Evolutionary conservation across 2,113 vertebrate genomes (phyloP).

Genomic region (Kryptolebias marmoratus): DNA sequence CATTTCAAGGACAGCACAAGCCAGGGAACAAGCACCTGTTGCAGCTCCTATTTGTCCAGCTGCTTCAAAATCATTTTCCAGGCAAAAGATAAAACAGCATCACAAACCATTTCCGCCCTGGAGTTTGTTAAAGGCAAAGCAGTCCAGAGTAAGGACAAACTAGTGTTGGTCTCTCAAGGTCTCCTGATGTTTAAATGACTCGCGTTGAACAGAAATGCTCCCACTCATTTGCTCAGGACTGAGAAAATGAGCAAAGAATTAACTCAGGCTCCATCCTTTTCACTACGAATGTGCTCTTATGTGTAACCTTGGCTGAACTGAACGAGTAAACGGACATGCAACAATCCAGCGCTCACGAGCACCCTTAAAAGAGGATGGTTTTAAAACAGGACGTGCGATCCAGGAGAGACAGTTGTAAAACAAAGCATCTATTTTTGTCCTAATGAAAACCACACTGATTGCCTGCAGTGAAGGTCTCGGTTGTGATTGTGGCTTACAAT

Average conservation of each 20-base stretch:
- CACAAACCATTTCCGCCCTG: conserved; percentile 14
- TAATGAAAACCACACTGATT: conserved; percentile 50
- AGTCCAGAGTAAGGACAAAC: conserved; percentile 23
- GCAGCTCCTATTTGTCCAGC: conserved; percentile 27
- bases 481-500: conserved; percentile 66
- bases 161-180: conserved; percentile 15
- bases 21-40: conserved; percentile 24
- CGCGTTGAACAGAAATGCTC: conserved; percentile 30
- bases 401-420: conserved; percentile 26
- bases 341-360: conserved; percentile 12
- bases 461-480: conserved; percentile 45
- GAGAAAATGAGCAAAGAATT: conserved; percentile 30
- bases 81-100: conserved; percentile 16
- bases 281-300: conserved; percentile 25
- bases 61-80: conserved; percentile 7
- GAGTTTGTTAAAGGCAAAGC: conserved; percentile 18
- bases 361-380: conserved; percentile 8
- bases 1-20: conserved; percentile 60
- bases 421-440: conserved; percentile 54
- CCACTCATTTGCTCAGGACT: conserved; percentile 15
- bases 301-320: conserved; percentile 35
- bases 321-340: conserved; percentile 17
- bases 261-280: conserved; percentile 16
- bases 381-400: conserved; percentile 23
- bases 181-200: conserved; percentile 41